Conservation (phyloP, 2,113 vertebrate genomes). For the Grallaria varia region DNA sequence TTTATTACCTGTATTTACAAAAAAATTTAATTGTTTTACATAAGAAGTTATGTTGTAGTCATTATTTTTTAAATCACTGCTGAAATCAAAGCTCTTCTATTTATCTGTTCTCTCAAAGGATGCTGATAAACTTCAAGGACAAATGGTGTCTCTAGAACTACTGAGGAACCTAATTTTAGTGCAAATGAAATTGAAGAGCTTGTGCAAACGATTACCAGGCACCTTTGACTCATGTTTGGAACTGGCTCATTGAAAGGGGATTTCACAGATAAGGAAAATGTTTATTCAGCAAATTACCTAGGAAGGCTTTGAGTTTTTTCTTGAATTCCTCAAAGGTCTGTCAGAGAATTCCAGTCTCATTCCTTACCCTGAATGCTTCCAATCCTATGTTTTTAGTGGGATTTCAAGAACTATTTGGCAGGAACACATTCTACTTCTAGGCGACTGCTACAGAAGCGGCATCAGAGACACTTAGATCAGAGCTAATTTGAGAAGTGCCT, state of each 20-base stretch:
- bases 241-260: neutral
- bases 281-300: neutral
- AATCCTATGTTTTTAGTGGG: neutral
- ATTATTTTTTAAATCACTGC: neutral
- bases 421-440: neutral
- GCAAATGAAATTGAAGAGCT: slow-evolving; percentile 52
- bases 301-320: neutral
- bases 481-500: slow-evolving; percentile 25
- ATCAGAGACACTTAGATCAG: slow-evolving; percentile 8
- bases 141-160: slow-evolving; percentile 28
- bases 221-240: slow-evolving; percentile 6
- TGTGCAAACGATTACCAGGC: slow-evolving; percentile 24
- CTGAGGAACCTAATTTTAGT: slow-evolving; percentile 60
- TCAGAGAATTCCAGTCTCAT: neutral
- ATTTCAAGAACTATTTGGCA: slow-evolving; percentile 8
- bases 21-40: neutral
- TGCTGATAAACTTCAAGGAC: slow-evolving; percentile 40
- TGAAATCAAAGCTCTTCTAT: neutral
- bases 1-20: neutral
- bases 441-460: neutral
- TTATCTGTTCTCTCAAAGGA: neutral
- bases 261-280: neutral
- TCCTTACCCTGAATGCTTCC: neutral
- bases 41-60: neutral
- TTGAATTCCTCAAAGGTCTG: neutral